Evolutionary conservation across 30 jellyfish, hydroid and myxozoan species (phyloP).

Genomic region (Sanderia malayensis): DNA sequence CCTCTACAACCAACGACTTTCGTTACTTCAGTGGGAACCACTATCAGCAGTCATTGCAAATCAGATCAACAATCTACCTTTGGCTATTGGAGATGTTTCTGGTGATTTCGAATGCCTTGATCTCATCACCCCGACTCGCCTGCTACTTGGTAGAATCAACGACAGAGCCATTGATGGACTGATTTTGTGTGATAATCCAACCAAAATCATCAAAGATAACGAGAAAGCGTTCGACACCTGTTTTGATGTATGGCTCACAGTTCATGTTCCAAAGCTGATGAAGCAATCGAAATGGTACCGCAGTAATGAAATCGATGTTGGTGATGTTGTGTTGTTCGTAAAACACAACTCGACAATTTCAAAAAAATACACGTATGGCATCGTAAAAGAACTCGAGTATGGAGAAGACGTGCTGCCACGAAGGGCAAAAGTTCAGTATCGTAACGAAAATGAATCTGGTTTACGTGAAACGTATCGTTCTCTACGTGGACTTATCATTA

Average conservation of each 20-base stretch:
- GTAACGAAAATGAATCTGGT: neutral
- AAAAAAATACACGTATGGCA: neutral
- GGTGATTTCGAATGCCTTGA: conserved; percentile 18
- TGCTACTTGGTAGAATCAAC: conserved; percentile 23
- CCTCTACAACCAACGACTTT: conserved; percentile 4
- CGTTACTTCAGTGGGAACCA: conserved; percentile 22
- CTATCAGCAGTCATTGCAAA: neutral
- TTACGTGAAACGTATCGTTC: conserved; percentile 11
- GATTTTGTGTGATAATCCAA: neutral
- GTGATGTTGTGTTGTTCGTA: neutral
- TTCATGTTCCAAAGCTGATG: conserved; percentile 10
- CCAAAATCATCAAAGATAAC: neutral
- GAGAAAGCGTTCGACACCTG: conserved; percentile 1
- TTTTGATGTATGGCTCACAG: conserved; percentile 20
- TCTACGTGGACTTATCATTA: conserved; percentile 1
- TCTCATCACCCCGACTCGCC: conserved; percentile 24
- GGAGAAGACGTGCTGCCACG: conserved; percentile 6
- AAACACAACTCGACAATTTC: neutral
- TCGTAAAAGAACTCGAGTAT: neutral
- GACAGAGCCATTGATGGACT: neutral
- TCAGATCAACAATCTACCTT: neutral
- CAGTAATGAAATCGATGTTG: neutral
- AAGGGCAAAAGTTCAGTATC: neutral
- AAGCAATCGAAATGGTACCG: neutral
- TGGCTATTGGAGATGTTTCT: neutral